These are phyloP conservation scores for Tribolium madens DNA, from an alignment of 1,140 invertebrate genomes.

Conservation along the genomic window DNA sequence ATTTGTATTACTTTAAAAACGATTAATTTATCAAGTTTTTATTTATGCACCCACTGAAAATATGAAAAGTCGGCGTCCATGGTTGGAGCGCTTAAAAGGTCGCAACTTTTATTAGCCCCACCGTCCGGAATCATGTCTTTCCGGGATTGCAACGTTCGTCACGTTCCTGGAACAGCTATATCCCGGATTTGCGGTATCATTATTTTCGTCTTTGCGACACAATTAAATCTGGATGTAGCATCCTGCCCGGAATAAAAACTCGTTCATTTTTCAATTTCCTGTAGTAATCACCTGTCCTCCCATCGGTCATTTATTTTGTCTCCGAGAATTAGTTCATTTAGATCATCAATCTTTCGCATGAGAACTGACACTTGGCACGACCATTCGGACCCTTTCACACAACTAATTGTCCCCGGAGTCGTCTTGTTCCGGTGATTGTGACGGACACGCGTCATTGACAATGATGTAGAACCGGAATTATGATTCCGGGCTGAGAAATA, in stretches of 20 bases:
- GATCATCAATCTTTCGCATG: conserved; percentile 34
- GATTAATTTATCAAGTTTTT: too few species aligned
- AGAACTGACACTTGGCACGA: conserved; percentile 1
- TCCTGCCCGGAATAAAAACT: not conserved
- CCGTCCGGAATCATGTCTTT: not conserved
- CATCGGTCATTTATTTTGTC: conserved; percentile 11
- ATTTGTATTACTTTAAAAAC: too few species aligned
- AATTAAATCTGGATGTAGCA: conserved; percentile 19
- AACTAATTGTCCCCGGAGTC: conserved; percentile 5
- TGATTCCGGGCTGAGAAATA: not conserved
- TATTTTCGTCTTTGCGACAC: conserved; percentile 24
- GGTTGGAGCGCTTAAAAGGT: too few species aligned
- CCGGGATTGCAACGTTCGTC: not conserved
- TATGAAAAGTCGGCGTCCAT: too few species aligned
- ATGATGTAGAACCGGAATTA: conserved; percentile 4
- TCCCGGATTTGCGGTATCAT: conserved; percentile 25
- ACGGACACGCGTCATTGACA: conserved; percentile 11
- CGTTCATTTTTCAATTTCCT: conserved; percentile 9
- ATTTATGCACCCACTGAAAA: too few species aligned
- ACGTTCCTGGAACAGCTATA: conserved; percentile 15
- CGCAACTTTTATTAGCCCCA: not conserved
- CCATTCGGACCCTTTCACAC: not conserved
- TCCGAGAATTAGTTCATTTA: conserved; percentile 25
- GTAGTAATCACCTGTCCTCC: conserved; percentile 10
- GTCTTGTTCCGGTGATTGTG: conserved; percentile 22